phyloP scores from a whole-genome alignment of 2,113 vertebrate species.

The Pandion haliaetus region DNA sequence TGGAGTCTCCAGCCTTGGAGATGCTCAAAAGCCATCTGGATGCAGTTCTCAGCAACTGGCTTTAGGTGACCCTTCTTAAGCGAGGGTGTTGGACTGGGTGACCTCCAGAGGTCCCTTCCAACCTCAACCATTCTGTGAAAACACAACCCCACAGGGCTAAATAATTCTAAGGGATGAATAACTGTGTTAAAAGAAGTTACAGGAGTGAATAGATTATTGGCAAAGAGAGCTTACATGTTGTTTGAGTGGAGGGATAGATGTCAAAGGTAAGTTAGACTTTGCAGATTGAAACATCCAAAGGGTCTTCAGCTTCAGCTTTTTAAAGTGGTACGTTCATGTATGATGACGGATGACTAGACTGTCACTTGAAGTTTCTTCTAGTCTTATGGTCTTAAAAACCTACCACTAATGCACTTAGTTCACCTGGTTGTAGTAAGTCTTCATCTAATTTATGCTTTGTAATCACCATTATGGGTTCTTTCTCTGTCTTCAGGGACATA shows the following conservation, averaged over 20 bases:
- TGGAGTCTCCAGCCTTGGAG: background rate
- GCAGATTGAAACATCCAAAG: background rate
- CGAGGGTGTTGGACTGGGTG: background rate
- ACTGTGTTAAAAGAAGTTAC: background rate
- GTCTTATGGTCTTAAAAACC: background rate
- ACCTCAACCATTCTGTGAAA: background rate
- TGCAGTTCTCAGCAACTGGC: accelerated
- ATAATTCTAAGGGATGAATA: background rate
- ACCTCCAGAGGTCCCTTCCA: background rate
- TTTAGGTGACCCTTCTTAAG: background rate
- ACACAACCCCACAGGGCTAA: background rate
- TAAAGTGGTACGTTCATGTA: background rate
- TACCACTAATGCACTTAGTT: background rate
- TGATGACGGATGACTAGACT: background rate
- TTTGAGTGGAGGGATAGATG: background rate
- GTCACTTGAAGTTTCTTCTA: background rate
- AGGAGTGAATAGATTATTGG: background rate
- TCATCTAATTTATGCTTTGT: background rate
- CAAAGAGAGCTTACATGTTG: background rate
- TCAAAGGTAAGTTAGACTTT: background rate
- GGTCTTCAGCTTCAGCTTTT: background rate
- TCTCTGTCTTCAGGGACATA: background rate
- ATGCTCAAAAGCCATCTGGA: background rate
- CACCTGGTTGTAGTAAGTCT: background rate
- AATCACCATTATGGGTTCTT: background rate